Base-by-base conservation (phyloP, 2,797 vertebrate genomes). In the Anomalospiza imberbis region DNA sequence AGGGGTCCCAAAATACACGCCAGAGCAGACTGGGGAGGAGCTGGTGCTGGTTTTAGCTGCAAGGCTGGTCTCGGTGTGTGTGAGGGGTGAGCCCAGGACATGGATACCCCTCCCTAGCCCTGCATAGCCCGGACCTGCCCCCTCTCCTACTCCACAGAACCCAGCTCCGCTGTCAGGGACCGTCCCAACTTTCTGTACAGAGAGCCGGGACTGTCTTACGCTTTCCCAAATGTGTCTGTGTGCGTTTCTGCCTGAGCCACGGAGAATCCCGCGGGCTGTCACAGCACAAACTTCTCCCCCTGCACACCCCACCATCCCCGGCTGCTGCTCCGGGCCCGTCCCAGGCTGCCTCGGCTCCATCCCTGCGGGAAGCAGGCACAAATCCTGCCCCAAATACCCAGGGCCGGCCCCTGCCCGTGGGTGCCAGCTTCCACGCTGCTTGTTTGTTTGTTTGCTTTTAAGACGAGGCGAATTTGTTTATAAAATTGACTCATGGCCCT, bases 401-500 rank as follows among this genome's bases (percentile, higher is more conserved):
- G 17, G 4, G 15, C n/a, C 42, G 10, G 38, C 28, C 79, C 26
- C 42, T 32, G 21, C 51, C 50, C 19, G 10, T 6, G 22, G 57
- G 13, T 82, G 20, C 53, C 51, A 29, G 13, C 44, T 71, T 28
- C 47, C 5, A 20, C 19, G 60, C 32, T 5, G 17, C 22, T 60
- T 29, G 74, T 34, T 78, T 77, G 53, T 18, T 72, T 54, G 44
- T 28, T 85, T 73, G 51, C 14, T 85, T 73, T 75, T 29, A 40
- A 62, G 48, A 28, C 19, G 29, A 58, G 1, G 12, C 2, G 58
- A 71, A 80, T 94, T 87, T 92, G 74, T 73, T 96, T 88, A 73
- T 73, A 74, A 79, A 92, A 81, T 76, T 60, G 94, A 94, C 67
- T 91, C 20, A 10, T 42, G 92, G 86, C 87, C 76, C 81, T 87